Base-by-base conservation (phyloP, 2,113 vertebrate genomes). In the Etheostoma cragini region DNA sequence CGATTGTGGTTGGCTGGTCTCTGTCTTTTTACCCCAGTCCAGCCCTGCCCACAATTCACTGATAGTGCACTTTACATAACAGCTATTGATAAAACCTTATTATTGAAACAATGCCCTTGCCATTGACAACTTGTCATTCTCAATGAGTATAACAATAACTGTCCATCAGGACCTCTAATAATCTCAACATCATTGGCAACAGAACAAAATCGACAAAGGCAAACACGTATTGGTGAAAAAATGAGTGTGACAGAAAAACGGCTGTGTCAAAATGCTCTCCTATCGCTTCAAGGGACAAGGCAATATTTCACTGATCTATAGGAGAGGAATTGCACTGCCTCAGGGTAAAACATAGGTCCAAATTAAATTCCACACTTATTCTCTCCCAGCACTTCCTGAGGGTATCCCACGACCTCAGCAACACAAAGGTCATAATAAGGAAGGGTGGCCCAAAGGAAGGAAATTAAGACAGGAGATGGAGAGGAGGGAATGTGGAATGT, bases 291-390 rank as follows among this genome's bases (percentile, higher is more conserved):
- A 81, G 76, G 70, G 75, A 84, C 47, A 35, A 26, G 58, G 52
- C 46, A 75, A 76, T 84, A 86, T 73, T 85, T 90, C 60, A 80
- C 76, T 85, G 64, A 87, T 86, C 78, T 79, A 81, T 81, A 80
- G 85, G 64, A 80, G 30, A 82, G 64, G 58, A 85, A 80, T 78
- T 82, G 60, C 84, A 72, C 35, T 33, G 82, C 84, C 80, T 69
- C 15, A 2, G 85, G 88, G 80, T 64, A 66, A 85, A 90, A 88
- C 78, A 80, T 61, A 53, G 85, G 80, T 82, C 79, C 72, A 90
- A 89, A 91, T 89, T 87, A 82, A 78, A 90, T 88, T 84, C 83
- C 56, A 54, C 66, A 61, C 71, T 82, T 74, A 82, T 81, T 83
- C 72, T 82, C 70, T 77, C 35, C 50, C 68, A 74, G 78, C 24